Evolutionary conservation across 2,888 invertebrate species (phyloP).

Genomic region (Acrobasis repandana): DNA sequence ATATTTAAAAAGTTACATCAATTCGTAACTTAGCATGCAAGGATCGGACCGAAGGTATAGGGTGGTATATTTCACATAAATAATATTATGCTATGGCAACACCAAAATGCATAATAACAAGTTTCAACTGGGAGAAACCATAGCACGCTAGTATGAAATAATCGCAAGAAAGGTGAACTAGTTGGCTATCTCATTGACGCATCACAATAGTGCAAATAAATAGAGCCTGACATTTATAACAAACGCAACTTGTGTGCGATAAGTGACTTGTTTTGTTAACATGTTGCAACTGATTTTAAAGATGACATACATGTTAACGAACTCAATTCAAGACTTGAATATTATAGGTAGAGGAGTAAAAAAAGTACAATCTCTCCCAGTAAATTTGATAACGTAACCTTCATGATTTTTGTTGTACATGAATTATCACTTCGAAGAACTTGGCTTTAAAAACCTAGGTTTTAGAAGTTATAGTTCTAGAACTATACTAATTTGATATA

Average conservation of each 20-base stretch:
- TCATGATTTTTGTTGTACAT: no score
- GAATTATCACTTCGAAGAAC: no score
- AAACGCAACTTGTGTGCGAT: conserved; percentile 38
- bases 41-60: no score
- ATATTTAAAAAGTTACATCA: no score
- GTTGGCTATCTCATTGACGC: conserved; percentile 58
- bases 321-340: neutral
- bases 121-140: neutral
- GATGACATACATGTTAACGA: conserved; percentile 31
- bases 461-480: no score
- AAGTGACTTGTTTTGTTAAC: conserved; percentile 32
- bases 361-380: neutral
- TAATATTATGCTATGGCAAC: no score
- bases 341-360: neutral
- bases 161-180: conserved; percentile 64
- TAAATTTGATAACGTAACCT: no score
- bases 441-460: no score
- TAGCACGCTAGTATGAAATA: conserved; percentile 26
- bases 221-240: conserved; percentile 66
- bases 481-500: no score
- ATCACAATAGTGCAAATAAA: conserved; percentile 63
- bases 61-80: no score
- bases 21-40: no score
- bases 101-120: no score
- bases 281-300: conserved; percentile 31